Evolutionary conservation across 2,888 invertebrate genomes (phyloP), one percentile per base, ranked within the genome.

Genomic region (Caenorhabditis virilis): DNA sequence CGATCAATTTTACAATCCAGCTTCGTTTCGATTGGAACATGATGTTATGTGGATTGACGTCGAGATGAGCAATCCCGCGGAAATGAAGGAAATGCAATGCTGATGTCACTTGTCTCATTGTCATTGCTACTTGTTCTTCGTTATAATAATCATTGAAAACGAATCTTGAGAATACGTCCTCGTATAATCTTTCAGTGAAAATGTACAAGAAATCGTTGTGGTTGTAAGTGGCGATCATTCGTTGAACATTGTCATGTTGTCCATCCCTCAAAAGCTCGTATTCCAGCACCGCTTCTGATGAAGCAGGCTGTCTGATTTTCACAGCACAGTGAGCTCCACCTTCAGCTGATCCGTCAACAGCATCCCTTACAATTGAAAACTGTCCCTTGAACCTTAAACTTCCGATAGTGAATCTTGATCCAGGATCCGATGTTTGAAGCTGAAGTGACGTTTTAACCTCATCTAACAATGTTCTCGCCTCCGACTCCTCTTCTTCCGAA

Each of bases 81-180:
- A 94, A 94, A 85, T 97, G 95, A 38, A 98, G 86, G 84, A 94
- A 97, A 85, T 95, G 94, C 0, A 95, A 86, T 0, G 90, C 95
- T 81, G 94, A 92, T 56, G 93, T 85, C 0, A 93, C 87, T 86
- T 97, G 95, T 2, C 89, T 88, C 39, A 95, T 88, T 23, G 94
- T 90, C 1, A 89, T 89, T 0, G 92, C 91, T 0, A 76, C 65
- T 59, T 90, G 90, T 85, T 95, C 92, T 84, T 97, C 97, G 0
- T 90, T 89, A 85, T 94, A 97, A 78, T 92, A 91, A 84, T 93
- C 92, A 49, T 90, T 87, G 84, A 92, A 94, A 0, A 92, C 91
- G 4, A 95, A 86, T 36, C 97, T 88, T 80, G 95, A 92, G 18
- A 94, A 78, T 23, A 83, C 72, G 52, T 81, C 91, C 1, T 95